Evolutionary conservation across 2,888 invertebrate species (phyloP).

Genomic region (Ariolimax columbianus): DNA sequence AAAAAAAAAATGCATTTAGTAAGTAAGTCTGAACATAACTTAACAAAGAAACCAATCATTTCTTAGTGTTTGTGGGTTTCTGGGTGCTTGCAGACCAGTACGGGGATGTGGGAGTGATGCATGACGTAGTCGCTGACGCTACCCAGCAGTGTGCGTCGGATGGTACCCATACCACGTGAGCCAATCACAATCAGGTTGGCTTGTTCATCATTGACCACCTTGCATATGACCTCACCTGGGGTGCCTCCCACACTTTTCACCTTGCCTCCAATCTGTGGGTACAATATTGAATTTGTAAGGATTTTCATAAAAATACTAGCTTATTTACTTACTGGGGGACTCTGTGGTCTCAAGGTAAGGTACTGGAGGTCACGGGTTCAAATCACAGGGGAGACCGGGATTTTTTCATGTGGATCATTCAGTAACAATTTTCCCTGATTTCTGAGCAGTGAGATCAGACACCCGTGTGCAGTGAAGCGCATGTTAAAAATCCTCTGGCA

Average conservation of each 20-base stretch:
- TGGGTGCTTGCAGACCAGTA: constrained; percentile 54
- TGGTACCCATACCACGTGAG: constrained; percentile 57
- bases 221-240: constrained; percentile 55
- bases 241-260: constrained; percentile 57
- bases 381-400: too few species aligned
- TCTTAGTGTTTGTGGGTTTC: constrained; percentile 52
- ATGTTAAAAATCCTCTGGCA: too few species aligned
- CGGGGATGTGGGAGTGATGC: constrained; percentile 57
- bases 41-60: not conserved
- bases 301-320: too few species aligned
- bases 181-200: constrained; percentile 54
- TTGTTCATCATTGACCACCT: constrained; percentile 49
- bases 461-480: too few species aligned
- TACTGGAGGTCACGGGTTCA: too few species aligned
- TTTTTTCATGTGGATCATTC: too few species aligned
- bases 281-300: not conserved
- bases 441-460: too few species aligned
- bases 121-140: constrained; percentile 58
- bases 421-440: too few species aligned
- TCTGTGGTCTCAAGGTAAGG: too few species aligned
- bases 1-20: not conserved
- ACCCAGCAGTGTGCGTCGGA: constrained; percentile 55
- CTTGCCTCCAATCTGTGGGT: constrained; percentile 55
- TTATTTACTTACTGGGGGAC: too few species aligned
- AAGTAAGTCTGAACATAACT: not conserved